These are phyloP conservation scores for Lepidothrix coronata DNA, from an alignment of 2,113 vertebrate species.

Conservation along the genomic window DNA sequence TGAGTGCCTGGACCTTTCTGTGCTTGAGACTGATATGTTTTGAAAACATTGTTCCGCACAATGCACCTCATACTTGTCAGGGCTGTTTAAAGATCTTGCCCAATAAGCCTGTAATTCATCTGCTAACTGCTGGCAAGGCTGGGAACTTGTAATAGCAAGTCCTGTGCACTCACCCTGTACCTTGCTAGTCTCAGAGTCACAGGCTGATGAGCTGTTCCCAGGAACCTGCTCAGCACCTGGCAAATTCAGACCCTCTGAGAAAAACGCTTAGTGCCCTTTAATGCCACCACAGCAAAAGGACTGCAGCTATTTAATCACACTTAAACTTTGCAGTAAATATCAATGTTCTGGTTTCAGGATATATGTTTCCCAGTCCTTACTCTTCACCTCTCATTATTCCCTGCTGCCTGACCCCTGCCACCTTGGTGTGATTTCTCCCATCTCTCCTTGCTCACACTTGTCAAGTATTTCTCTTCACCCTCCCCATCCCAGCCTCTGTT, in stretches of 20 bases:
- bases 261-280: not conserved
- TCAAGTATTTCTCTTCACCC: not conserved
- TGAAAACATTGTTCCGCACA: not conserved
- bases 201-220: not conserved
- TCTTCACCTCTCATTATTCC: not conserved
- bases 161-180: not conserved
- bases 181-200: not conserved
- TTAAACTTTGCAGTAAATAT: not conserved
- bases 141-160: not conserved
- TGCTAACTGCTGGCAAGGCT: constrained; percentile 13
- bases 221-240: not conserved
- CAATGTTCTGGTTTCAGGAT: not conserved
- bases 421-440: not conserved
- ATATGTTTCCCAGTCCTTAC: not conserved
- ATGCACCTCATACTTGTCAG: not conserved
- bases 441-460: not conserved
- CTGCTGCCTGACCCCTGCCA: not conserved
- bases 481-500: not conserved
- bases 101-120: constrained; percentile 4
- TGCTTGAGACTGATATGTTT: not conserved
- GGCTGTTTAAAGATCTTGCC: constrained; percentile 1
- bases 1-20: not conserved
- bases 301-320: not conserved
- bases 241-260: not conserved
- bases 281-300: not conserved